Base-by-base conservation (phyloP, 2,888 invertebrate species). In the Ecliptopera silaceata region DNA sequence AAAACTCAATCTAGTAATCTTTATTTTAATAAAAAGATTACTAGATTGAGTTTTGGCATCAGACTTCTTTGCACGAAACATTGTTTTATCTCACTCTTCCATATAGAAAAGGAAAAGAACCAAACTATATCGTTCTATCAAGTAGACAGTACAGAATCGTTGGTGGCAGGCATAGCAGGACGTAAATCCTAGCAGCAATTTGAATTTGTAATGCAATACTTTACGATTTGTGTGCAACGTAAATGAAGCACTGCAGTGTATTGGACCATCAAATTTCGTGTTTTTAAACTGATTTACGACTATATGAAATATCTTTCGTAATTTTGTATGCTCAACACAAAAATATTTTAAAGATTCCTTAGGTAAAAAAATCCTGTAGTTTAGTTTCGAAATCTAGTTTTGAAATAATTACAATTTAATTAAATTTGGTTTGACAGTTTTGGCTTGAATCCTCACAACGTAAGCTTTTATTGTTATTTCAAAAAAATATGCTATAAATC, bases 191-290 rank as follows among this genome's bases (percentile, higher is more conserved):
- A 29, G 50, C 36, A 54, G 51, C 56, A 54, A 64, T 66, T 64
- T 59, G 62, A 64, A 64, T 66, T 53, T 62, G 59, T 64, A 61
- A 64, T 61, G 58, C 55, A 61, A 63, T 65, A 56, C 57, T 62
- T 61, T 56, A 52, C 53, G 50, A 61, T 61, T 54, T 57, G 56
- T 56, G 26, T 43, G 43, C 31, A 48, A 36, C 42, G 34, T 18
- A 45, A 38, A 39, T 44, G 18, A 49, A 22, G 38, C 48, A 53
- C 26, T 54, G 43, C 50, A 42, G 49, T 49, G 44, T 10, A 48
- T 32, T 42, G 42, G 45, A 38, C 49, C 49, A 42, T 41, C 17
- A n/a, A 49, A 18, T 48, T 31, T 17, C 13, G 17, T 22, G 4
- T 39, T 39, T n/a, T 39, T 38, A 10, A n/a, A 18, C 17, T 38